These are phyloP conservation scores for Cancer borealis DNA, from an alignment of 2,888 invertebrate genomes.

Conservation along the genomic window DNA sequence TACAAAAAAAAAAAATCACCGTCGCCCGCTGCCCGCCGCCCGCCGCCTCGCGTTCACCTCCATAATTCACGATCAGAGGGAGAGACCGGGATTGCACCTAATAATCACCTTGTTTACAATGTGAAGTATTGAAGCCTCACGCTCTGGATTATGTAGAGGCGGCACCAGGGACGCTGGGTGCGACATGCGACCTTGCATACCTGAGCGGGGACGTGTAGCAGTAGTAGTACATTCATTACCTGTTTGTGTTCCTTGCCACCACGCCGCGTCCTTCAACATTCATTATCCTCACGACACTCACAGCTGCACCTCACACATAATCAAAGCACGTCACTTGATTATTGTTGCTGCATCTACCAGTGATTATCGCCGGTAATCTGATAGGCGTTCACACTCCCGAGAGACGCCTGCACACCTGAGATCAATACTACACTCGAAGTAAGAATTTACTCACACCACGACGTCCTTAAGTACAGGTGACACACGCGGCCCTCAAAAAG, in stretches of 20 bases:
- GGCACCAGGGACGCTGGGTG: background rate
- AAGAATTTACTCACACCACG: background rate
- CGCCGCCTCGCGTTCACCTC: constrained; percentile 24
- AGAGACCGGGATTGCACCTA: background rate
- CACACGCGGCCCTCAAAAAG: background rate
- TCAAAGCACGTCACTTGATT: background rate
- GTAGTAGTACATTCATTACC: background rate
- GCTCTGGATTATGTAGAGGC: background rate
- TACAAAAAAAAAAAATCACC: background rate
- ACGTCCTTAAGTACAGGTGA: no score
- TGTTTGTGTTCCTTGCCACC: background rate
- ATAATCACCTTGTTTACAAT: constrained; percentile 31
- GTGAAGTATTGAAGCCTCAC: constrained; percentile 18
- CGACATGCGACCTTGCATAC: constrained; percentile 15
- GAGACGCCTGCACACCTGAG: background rate
- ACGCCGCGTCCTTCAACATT: background rate
- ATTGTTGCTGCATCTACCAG: background rate
- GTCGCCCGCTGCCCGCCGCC: background rate
- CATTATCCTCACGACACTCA: constrained; percentile 7
- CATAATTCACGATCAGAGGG: background rate
- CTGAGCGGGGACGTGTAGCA: background rate
- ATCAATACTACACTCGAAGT: background rate
- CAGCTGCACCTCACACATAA: background rate
- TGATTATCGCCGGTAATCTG: background rate
- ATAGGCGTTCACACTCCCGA: background rate